Conservation (phyloP, 2,888 invertebrate species). For the Phaedon cochleariae region DNA sequence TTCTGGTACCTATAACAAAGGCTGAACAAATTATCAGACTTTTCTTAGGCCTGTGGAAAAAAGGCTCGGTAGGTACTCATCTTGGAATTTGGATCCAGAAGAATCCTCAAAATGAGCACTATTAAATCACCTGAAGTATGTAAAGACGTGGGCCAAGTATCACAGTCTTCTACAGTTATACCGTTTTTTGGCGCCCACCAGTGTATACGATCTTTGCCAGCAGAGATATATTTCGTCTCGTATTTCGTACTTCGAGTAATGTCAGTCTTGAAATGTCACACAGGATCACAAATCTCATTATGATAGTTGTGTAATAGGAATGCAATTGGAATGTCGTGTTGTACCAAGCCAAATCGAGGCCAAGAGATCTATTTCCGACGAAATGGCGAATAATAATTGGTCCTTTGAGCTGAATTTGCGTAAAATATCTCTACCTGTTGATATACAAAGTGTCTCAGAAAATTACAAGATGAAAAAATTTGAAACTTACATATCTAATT, state of each 20-base stretch:
- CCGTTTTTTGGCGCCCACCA: too few species aligned
- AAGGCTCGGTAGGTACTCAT: too few species aligned
- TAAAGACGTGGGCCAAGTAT: conserved; percentile 6
- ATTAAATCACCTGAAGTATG: conserved; percentile 3
- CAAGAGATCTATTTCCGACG: neutral
- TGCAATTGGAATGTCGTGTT: neutral
- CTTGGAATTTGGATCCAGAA: too few species aligned
- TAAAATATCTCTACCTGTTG: too few species aligned
- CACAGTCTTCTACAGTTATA: neutral
- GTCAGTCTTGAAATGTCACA: neutral
- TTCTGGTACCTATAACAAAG: too few species aligned
- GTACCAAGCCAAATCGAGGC: neutral
- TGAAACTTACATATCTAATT: too few species aligned
- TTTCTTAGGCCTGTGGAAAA: too few species aligned
- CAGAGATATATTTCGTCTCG: too few species aligned
- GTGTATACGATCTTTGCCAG: neutral
- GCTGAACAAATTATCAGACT: too few species aligned
- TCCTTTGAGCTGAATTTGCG: too few species aligned
- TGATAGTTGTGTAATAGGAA: neutral
- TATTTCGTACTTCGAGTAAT: neutral
- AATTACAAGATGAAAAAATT: too few species aligned
- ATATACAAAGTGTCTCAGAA: too few species aligned
- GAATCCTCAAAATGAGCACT: neutral
- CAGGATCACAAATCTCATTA: neutral
- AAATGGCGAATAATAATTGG: neutral